phyloP scores from a whole-genome alignment of 2,797 vertebrate species.

The Oreochromis mossambicus region DNA sequence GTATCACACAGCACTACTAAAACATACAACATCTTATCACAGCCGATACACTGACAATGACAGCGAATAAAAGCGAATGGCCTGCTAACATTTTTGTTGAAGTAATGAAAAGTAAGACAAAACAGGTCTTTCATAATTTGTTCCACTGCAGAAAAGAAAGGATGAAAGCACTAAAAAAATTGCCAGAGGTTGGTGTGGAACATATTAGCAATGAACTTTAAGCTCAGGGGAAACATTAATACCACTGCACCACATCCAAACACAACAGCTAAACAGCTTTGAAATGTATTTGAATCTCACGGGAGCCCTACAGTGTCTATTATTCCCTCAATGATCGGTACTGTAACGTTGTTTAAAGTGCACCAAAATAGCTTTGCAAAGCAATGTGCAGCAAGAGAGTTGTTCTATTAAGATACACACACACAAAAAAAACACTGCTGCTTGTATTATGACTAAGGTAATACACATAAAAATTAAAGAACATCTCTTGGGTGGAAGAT shows the following conservation, averaged over 20 bases:
- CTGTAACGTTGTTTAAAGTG: background rate
- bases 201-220: background rate
- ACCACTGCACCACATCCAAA: conserved; percentile 6
- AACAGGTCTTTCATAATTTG: background rate
- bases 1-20: background rate
- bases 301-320: background rate
- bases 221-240: background rate
- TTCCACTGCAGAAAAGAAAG: background rate
- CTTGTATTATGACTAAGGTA: background rate
- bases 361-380: background rate
- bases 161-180: background rate
- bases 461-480: background rate
- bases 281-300: background rate
- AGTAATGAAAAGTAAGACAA: background rate
- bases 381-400: background rate
- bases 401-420: background rate
- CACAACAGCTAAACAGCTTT: conserved; percentile 5
- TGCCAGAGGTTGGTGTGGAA: conserved; percentile 11
- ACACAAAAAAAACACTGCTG: background rate
- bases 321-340: background rate
- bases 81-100: background rate
- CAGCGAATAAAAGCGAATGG: background rate
- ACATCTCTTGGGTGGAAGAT: conserved; percentile 21
- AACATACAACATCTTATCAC: background rate
- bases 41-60: background rate